A percentile compares a stretch with the other conserved stretches of the same genome.
phyloP scores from a whole-genome alignment of 1,140 invertebrate genomes.

The Formica selysi region DNA sequence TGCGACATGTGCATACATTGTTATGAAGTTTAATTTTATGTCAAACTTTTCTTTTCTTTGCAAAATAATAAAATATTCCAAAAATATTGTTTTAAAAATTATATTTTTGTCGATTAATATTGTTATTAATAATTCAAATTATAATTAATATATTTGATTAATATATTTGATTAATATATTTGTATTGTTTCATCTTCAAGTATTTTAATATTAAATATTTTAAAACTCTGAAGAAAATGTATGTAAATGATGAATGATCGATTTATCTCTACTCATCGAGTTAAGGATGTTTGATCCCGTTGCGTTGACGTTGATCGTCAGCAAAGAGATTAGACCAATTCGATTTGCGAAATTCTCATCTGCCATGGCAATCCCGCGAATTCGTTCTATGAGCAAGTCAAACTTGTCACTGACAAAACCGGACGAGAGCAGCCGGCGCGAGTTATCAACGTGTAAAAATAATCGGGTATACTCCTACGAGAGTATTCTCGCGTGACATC shows the following conservation, averaged over 20 bases:
- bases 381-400: conserved; percentile 26
- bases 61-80: no score
- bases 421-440: background rate
- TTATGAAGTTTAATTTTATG: no score
- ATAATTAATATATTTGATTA: no score
- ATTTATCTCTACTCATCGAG: background rate
- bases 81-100: no score
- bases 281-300: background rate
- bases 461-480: conserved; percentile 42
- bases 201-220: background rate
- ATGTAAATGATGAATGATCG: background rate
- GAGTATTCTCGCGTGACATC: conserved; percentile 34
- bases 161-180: no score
- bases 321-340: background rate
- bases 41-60: no score
- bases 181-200: background rate
- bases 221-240: no score
- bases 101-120: no score
- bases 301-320: background rate
- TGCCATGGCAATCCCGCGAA: background rate
- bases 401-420: conserved; percentile 20
- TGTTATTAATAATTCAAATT: no score
- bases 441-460: conserved; percentile 60
- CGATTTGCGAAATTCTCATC: background rate
- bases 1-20: no score